A percentile compares a stretch with the other conserved stretches of the same genome.
phyloP scores from a whole-genome alignment of 2,113 vertebrate species.

The Panurus biarmicus region DNA sequence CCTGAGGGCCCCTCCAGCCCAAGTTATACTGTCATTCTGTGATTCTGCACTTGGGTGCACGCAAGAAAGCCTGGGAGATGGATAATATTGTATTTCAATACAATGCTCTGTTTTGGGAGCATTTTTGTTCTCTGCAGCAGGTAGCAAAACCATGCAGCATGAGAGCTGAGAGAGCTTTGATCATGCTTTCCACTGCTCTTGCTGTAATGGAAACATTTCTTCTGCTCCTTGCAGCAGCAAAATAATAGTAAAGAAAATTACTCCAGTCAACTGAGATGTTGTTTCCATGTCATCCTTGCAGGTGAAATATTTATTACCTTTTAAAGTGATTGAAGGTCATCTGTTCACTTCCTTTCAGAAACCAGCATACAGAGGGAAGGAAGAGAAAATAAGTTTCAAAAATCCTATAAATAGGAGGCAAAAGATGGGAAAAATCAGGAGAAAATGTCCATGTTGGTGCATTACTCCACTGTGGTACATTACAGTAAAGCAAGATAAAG shows the following conservation, averaged over 20 bases:
- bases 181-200: neutral
- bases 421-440: neutral
- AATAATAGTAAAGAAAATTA: slow-evolving; percentile 12
- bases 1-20: neutral
- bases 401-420: neutral
- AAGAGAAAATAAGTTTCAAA: neutral
- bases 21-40: neutral
- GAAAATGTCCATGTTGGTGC: neutral
- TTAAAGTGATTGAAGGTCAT: neutral
- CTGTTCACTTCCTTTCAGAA: neutral
- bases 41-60: neutral
- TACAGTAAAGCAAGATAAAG: neutral
- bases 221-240: neutral
- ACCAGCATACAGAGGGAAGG: neutral
- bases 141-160: neutral
- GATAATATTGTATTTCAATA: neutral
- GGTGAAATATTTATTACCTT: slow-evolving; percentile 31
- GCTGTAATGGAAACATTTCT: slow-evolving; percentile 12
- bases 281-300: neutral
- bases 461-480: neutral
- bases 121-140: neutral
- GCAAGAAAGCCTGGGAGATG: neutral
- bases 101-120: neutral
- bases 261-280: neutral
- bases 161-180: neutral